Base-by-base conservation (phyloP, 2,113 vertebrate genomes). In the Aptenodytes forsteri region DNA sequence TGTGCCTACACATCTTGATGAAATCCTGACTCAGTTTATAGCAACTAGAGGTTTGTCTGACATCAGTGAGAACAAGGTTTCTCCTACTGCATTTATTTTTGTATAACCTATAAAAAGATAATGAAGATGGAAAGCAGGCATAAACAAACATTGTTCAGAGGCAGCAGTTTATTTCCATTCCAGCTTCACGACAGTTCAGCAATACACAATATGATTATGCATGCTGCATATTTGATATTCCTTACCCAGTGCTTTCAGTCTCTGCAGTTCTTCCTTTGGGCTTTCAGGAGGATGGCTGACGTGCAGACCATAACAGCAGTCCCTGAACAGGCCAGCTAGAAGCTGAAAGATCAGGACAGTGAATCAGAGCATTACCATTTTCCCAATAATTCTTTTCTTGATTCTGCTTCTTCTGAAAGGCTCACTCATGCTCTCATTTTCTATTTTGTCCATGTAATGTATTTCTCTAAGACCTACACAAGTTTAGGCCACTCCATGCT, bases 41-140 rank as follows among this genome's bases (percentile, higher is more conserved):
- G 23, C 64, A 87, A 23, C 27, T 34, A 76, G 73, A 65, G 14
- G 8, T 79, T 87, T 92, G 47, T 81, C 56, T 81, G 69, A 87
- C 40, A 89, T 50, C 20, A 42, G 30, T 17, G 65, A 87, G 52
- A 89, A 84, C 12, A 71, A 67, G 64, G 50, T 58, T 96, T 84
- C 73, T 92, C 76, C 59, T 82, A 36, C 44, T 65, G 65, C 56
- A 23, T 95, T 88, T 96, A 76, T 84, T 91, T 94, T 82, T 87
- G 14, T 58, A 40, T 54, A 62, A 56, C 29, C 36, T 83, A 8
- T 80, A 44, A 86, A 87, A 89, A 85, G 26, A 64, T 44, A 76
- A 90, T 59, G 54, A 93, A 82, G 38, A 52, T 42, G 44, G 78
- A 93, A 94, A 72, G 56, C 52, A 56, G 65, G 81, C 47, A 49